These are phyloP conservation scores for Acanthurus tractus DNA, from an alignment of 2,797 vertebrate species.

Conservation along the genomic window DNA sequence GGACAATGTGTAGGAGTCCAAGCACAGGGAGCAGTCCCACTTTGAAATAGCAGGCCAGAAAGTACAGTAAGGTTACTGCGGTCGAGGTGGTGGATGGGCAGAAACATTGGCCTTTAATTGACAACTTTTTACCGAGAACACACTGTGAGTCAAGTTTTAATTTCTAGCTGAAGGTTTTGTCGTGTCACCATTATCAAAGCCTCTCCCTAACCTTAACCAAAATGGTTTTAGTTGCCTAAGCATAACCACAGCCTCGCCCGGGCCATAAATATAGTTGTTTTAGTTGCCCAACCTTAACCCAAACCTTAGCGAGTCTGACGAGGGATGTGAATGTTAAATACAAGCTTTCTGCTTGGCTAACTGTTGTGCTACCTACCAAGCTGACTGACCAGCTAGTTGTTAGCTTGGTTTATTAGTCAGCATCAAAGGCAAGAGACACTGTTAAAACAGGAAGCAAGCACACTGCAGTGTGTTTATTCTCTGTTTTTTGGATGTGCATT, in stretches of 20 bases:
- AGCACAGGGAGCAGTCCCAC: slow-evolving; percentile 21
- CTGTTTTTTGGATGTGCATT: neutral
- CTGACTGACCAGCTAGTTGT: neutral
- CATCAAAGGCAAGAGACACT: neutral
- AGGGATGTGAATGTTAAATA: neutral
- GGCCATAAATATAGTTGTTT: slow-evolving; percentile 49
- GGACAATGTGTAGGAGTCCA: slow-evolving; percentile 5
- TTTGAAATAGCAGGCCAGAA: slow-evolving; percentile 27
- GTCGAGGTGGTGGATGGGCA: slow-evolving; percentile 33
- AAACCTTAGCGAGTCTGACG: slow-evolving; percentile 20
- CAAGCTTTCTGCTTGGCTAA: too few species aligned
- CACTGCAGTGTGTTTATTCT: neutral
- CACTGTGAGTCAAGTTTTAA: slow-evolving; percentile 63
- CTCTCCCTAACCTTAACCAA: slow-evolving; percentile 57
- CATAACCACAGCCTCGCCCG: slow-evolving; percentile 49
- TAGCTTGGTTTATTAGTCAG: neutral
- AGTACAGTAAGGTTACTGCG: slow-evolving; percentile 36
- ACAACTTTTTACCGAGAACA: neutral
- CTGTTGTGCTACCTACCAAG: neutral
- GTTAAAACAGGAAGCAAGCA: neutral
- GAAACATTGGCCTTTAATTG: slow-evolving; percentile 57
- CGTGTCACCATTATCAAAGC: slow-evolving; percentile 55
- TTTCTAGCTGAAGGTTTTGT: slow-evolving; percentile 49
- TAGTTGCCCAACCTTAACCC: slow-evolving; percentile 38
- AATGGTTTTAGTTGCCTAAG: slow-evolving; percentile 63